Evolutionary conservation across 2,888 invertebrate species (phyloP), one percentile per base, ranked within the genome.

Genomic region (Eupithecia abbreviata): DNA sequence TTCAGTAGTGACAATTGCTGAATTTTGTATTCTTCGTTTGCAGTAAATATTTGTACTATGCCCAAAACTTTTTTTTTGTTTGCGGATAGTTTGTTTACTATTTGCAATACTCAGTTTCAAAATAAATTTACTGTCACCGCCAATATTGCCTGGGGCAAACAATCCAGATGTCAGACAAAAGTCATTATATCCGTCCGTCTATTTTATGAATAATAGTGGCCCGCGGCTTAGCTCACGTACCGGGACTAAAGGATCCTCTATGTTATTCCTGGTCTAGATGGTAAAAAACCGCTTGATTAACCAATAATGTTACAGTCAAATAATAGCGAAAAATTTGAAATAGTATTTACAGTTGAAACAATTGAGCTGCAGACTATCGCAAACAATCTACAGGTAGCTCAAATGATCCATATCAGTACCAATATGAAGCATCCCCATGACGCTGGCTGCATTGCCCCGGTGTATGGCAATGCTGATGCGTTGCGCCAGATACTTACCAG

Each of bases 81-180:
- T 42, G 62, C 30, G 62, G 62, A 62, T 30, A 62, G 55, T 71
- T 42, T 58, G 71, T 15, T 71, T 72, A 13, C 7, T 15, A 13
- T 69, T 47, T 47, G 69, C 30, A 45, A 69, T 12, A 72, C 30
- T 41, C 6, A 3, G 55, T 30, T 71, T 18, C 6, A 42, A 74
- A 74, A 69, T 41, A 66, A 72, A 74, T 74, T 47, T 51, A 45
- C 67, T 72, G 72, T 47, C 65, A 62, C 45, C 18, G 42, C 13
- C 72, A 67, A 72, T 58, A 72, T 74, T 42, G 79, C 71, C n/a
- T 42, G 3, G 18, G 62, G 75, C 73, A 70, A 65, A 71, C 65
- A 55, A 66, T 76, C 15, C 43, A 67, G 70, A 72, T 43, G 68
- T 15, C 13, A 45, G 72, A 51, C 9, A 66, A 76, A 73, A 55